Evolutionary conservation across 2,113 vertebrate species (phyloP).

Genomic region (Geococcyx californianus): DNA sequence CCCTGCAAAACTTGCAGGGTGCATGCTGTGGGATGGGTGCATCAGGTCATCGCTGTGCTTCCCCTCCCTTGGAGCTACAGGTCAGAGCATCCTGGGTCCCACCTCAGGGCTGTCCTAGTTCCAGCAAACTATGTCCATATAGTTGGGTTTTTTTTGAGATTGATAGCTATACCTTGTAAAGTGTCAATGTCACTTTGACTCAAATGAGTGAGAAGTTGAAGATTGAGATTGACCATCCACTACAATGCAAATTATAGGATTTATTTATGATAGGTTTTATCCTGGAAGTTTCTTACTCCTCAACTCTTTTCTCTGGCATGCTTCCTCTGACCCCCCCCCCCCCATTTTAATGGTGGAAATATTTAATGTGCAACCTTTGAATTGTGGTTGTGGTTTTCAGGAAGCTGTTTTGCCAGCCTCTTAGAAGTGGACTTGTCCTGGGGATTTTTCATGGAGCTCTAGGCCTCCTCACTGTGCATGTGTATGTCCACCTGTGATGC

Average conservation of each 20-base stretch:
- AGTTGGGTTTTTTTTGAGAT: background rate
- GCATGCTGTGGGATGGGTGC: background rate
- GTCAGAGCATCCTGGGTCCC: background rate
- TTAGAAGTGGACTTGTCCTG: background rate
- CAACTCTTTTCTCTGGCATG: background rate
- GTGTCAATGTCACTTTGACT: background rate
- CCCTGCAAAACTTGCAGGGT: background rate
- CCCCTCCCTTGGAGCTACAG: background rate
- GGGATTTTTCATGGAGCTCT: background rate
- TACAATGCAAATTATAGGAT: background rate
- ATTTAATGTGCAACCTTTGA: background rate
- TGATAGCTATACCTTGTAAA: background rate
- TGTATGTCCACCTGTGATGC: rapidly evolving
- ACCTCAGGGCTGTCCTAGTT: background rate
- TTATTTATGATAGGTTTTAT: background rate
- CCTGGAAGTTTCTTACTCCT: background rate
- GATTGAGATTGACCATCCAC: background rate
- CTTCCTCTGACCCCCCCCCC: background rate
- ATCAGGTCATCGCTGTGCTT: background rate
- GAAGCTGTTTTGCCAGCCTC: background rate
- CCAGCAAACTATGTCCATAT: background rate
- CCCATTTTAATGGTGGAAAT: background rate
- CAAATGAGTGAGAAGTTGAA: background rate
- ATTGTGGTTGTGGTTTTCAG: background rate
- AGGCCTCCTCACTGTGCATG: rapidly evolving